A percentile compares a stretch with the other conserved stretches of the same genome.
Evolutionary conservation across 2,113 vertebrate species (phyloP).

Genomic region (Beaufortia kweichowensis): DNA sequence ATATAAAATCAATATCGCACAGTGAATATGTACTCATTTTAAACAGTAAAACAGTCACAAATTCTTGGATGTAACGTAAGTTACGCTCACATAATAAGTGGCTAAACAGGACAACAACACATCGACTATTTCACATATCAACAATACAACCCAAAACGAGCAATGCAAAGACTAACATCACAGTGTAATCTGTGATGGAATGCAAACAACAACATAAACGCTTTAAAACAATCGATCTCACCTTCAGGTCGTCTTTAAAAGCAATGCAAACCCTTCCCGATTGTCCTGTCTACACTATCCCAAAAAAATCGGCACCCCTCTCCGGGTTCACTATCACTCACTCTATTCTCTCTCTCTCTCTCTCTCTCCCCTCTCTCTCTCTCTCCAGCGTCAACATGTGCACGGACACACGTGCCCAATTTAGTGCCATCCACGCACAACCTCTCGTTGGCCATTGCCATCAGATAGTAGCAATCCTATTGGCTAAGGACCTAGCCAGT

Average conservation of each 20-base stretch:
- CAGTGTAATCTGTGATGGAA: background rate
- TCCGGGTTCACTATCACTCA: background rate
- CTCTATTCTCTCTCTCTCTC: constrained; percentile 55
- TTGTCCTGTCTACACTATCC: background rate
- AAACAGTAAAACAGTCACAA: background rate
- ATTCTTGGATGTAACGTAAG: background rate
- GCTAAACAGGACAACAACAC: background rate
- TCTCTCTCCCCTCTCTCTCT: constrained; percentile 56
- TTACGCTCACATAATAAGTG: background rate
- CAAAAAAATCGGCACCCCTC: background rate
- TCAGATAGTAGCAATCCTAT: constrained; percentile 41
- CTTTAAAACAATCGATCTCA: background rate
- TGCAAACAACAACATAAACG: background rate
- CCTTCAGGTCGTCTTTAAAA: background rate
- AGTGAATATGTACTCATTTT: too few relatives aligned
- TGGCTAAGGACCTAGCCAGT: constrained; percentile 66
- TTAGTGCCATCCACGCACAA: constrained; percentile 49
- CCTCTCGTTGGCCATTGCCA: constrained; percentile 59
- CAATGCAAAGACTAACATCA: background rate
- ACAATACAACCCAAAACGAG: background rate
- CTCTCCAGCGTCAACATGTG: constrained; percentile 74
- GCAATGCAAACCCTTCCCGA: background rate
- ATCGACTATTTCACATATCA: background rate
- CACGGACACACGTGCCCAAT: constrained; percentile 75
- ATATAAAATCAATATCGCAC: too few relatives aligned